Evolutionary conservation across 2,797 vertebrate genomes (phyloP).

Genomic region (Rousettus madagascariensis): DNA sequence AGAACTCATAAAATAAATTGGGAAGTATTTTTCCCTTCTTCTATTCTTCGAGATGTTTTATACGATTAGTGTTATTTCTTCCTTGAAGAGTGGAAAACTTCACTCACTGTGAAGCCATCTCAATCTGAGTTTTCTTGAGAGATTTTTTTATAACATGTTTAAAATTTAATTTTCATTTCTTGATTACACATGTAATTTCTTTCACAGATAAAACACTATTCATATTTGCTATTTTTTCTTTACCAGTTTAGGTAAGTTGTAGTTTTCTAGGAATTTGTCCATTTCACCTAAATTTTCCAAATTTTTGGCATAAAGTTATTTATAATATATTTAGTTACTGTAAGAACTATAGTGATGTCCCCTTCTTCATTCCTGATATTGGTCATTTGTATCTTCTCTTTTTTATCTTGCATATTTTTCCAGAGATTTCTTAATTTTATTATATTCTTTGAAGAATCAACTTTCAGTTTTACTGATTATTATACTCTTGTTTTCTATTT

Average conservation of each 20-base stretch:
- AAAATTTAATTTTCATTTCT: too few species aligned
- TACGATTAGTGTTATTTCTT: background rate
- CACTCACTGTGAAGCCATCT: background rate
- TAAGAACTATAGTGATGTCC: background rate
- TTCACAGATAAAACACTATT: constrained; percentile 33
- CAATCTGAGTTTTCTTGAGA: background rate
- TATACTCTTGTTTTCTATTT: background rate
- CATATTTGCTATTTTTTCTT: background rate
- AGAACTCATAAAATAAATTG: background rate
- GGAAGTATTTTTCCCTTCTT: background rate
- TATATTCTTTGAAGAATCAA: background rate
- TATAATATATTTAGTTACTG: background rate
- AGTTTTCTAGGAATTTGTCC: background rate
- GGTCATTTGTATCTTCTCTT: background rate
- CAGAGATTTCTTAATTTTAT: background rate
- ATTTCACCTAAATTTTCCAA: constrained; percentile 27
- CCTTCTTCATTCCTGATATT: background rate
- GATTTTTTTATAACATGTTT: background rate
- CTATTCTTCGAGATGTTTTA: background rate
- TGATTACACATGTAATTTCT: background rate
- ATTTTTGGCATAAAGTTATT: background rate
- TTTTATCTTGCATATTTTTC: background rate
- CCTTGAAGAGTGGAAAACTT: background rate
- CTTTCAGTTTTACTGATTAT: background rate
- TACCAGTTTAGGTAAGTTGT: background rate